These are phyloP conservation scores for Nomada flava DNA, from an alignment of 2,888 invertebrate species.

Conservation along the genomic window DNA sequence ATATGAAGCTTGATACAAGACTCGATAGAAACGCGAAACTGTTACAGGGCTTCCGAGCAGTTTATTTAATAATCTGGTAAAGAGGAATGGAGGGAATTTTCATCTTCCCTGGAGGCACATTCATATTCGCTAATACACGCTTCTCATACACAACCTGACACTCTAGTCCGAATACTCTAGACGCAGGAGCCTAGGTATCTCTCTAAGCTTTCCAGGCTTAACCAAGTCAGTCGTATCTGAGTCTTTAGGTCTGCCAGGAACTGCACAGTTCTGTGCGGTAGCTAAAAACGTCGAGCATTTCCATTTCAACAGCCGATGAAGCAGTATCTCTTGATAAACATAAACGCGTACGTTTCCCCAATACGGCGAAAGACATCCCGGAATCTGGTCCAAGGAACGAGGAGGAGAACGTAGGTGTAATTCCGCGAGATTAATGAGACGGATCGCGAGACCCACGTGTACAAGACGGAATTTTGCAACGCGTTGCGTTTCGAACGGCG, in stretches of 20 bases:
- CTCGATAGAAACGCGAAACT: background rate
- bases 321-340: background rate
- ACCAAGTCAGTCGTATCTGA: background rate
- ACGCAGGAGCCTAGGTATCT: background rate
- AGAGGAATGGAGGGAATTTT: background rate
- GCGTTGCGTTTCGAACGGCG: conserved; percentile 47
- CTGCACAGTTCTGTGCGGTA: too few relatives aligned
- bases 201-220: background rate
- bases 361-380: conserved; percentile 9
- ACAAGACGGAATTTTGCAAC: conserved; percentile 52
- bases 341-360: background rate
- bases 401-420: conserved; percentile 29
- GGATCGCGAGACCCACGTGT: conserved; percentile 59
- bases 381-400: background rate
- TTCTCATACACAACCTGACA: background rate
- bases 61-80: background rate
- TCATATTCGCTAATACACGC: background rate
- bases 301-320: background rate
- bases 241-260: background rate
- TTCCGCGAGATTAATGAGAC: conserved; percentile 67
- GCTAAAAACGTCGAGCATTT: background rate
- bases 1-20: background rate
- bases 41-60: background rate
- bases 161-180: background rate
- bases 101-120: background rate